Percentiles rank a stretch among this genome's conserved stretches.
Conservation (phyloP, 2,888 invertebrate species). For the Eupeodes latifasciatus region DNA sequence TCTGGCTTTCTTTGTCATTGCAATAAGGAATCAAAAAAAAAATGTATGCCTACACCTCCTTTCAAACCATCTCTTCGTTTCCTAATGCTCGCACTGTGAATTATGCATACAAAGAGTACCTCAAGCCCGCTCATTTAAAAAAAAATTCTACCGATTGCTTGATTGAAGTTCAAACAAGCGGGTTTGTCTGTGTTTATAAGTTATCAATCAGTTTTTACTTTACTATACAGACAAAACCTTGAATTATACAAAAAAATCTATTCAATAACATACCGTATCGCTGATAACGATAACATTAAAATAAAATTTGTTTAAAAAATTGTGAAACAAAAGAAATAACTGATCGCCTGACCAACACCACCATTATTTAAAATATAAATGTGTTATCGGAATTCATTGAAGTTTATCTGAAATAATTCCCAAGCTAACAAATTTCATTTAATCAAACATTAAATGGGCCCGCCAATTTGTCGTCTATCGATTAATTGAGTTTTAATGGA, state of each 20-base stretch:
- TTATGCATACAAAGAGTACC: too few species aligned
- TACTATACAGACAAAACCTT: too few species aligned
- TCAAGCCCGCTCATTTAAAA: too few species aligned
- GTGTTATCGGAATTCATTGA: slow-evolving; percentile 28
- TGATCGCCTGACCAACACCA: background rate
- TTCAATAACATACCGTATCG: too few species aligned
- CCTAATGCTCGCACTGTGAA: too few species aligned
- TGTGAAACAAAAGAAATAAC: background rate
- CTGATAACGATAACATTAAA: too few species aligned
- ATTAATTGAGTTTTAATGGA: slow-evolving; percentile 58
- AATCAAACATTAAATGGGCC: slow-evolving; percentile 57
- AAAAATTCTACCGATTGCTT: too few species aligned
- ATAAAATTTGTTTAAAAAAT: background rate
- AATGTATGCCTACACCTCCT: too few species aligned
- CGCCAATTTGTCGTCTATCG: slow-evolving; percentile 47
- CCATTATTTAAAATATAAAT: background rate
- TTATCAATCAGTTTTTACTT: background rate
- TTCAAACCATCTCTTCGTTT: too few species aligned
- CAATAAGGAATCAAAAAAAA: too few species aligned
- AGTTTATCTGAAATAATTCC: slow-evolving; percentile 39
- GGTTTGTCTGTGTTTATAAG: background rate
- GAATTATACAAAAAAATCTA: too few species aligned
- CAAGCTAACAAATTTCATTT: slow-evolving; percentile 39
- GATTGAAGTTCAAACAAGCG: background rate
- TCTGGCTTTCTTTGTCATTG: too few species aligned